These are phyloP conservation scores for Apotomis capreana DNA, from an alignment of 2,888 invertebrate genomes.

Conservation along the genomic window DNA sequence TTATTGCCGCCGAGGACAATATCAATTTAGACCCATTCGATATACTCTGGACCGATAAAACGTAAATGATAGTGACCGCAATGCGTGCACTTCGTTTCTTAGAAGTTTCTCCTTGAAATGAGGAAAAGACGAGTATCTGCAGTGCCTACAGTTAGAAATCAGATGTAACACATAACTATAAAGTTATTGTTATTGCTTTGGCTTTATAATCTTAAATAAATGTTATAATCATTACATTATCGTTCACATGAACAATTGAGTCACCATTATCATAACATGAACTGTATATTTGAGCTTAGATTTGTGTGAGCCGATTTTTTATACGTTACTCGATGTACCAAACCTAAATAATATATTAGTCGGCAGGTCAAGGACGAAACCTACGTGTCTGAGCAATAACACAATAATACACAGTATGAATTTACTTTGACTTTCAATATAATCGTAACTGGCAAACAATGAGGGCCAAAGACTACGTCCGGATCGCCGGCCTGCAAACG, in stretches of 20 bases:
- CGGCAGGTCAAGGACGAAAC: slow-evolving; percentile 13
- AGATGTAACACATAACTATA: neutral
- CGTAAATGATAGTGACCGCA: slow-evolving; percentile 7
- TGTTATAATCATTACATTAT: neutral
- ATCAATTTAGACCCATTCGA: slow-evolving; percentile 5
- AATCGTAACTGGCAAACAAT: slow-evolving; percentile 21
- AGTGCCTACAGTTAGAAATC: slow-evolving; percentile 9
- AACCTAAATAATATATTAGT: neutral
- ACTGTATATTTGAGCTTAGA: neutral
- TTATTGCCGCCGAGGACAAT: neutral
- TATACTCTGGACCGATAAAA: slow-evolving; percentile 2
- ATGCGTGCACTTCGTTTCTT: slow-evolving; percentile 8
- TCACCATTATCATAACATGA: neutral
- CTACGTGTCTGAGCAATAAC: neutral
- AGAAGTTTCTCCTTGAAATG: slow-evolving; percentile 32
- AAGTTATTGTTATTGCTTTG: neutral
- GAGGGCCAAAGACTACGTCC: slow-evolving; percentile 13
- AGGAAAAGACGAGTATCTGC: slow-evolving; percentile 24
- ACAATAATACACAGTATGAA: neutral
- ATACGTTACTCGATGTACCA: neutral
- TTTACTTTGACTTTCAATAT: slow-evolving; percentile 5
- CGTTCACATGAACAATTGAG: neutral
- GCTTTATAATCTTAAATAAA: neutral
- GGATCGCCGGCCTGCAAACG: neutral
- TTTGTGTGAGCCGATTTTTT: slow-evolving; percentile 7